phyloP scores from a whole-genome alignment of 2,888 invertebrate species.

The Bruchidius siliquastri region DNA sequence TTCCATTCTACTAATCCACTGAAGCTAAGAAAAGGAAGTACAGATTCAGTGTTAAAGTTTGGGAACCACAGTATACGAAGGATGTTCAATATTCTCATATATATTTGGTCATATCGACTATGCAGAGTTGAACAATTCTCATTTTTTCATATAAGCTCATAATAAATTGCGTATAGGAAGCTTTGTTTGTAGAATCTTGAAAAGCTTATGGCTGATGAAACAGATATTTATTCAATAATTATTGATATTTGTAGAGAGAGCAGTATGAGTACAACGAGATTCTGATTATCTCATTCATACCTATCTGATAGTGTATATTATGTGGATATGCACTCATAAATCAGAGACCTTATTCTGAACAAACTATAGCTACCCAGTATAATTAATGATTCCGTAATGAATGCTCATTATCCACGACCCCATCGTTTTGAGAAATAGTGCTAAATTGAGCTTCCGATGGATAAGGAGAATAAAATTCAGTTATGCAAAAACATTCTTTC shows the following conservation, averaged over 20 bases:
- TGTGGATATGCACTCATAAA: background rate
- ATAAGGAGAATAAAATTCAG: background rate
- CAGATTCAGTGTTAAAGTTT: too few species aligned
- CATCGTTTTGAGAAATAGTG: background rate
- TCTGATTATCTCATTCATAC: background rate
- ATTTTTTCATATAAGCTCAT: too few species aligned
- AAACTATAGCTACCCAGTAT: background rate
- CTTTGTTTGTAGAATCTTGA: background rate
- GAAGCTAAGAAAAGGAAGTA: too few species aligned
- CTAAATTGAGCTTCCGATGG: background rate
- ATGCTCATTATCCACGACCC: background rate
- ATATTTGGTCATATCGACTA: too few species aligned
- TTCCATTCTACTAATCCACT: too few species aligned
- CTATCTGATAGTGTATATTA: background rate
- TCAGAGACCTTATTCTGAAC: background rate
- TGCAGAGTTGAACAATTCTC: too few species aligned
- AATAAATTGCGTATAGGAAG: too few species aligned
- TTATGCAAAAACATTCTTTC: too few species aligned
- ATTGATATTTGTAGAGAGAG: background rate
- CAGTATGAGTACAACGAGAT: background rate
- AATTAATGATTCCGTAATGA: background rate
- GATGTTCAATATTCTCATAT: too few species aligned
- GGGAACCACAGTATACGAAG: too few species aligned
- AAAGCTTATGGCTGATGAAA: background rate
- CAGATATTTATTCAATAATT: background rate